Conservation (phyloP, 2,888 invertebrate species). For the Diarsia dahlii region DNA sequence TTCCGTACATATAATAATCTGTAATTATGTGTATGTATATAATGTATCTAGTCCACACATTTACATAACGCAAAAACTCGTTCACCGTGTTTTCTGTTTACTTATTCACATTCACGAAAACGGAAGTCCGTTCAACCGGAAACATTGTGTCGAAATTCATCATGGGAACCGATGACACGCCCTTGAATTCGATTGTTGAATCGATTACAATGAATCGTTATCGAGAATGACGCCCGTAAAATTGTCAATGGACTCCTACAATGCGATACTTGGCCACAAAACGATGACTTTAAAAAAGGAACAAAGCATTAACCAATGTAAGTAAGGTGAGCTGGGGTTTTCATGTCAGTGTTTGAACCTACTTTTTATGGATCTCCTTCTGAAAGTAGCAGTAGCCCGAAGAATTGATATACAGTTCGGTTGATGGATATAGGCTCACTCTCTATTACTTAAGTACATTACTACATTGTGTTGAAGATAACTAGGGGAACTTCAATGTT, state of each 20-base stretch:
- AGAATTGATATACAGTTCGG: background rate
- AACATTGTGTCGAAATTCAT: constrained; percentile 66
- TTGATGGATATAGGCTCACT: background rate
- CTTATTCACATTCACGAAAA: constrained; percentile 54
- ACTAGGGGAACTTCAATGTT: background rate
- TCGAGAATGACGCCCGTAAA: constrained; percentile 61
- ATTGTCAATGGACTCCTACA: constrained; percentile 57
- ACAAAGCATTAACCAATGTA: constrained; percentile 35
- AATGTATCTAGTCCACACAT: constrained; percentile 38
- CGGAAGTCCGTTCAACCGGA: constrained; percentile 69
- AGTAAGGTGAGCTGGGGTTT: constrained; percentile 27
- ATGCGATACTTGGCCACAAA: constrained; percentile 55
- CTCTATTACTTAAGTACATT: background rate
- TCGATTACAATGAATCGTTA: constrained; percentile 66
- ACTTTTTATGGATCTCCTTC: background rate
- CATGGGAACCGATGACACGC: constrained; percentile 74
- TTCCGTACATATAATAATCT: constrained; percentile 34
- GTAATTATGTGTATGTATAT: constrained; percentile 37
- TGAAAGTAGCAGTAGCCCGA: background rate
- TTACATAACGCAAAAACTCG: constrained; percentile 49
- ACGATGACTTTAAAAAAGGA: constrained; percentile 44
- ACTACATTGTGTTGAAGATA: background rate
- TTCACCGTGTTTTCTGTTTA: constrained; percentile 44
- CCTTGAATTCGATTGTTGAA: constrained; percentile 69
- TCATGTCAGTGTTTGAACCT: constrained; percentile 10